Percentiles rank a stretch among this genome's conserved stretches.
Evolutionary conservation across 2,113 vertebrate species (phyloP).

Genomic region (Falco punctatus): DNA sequence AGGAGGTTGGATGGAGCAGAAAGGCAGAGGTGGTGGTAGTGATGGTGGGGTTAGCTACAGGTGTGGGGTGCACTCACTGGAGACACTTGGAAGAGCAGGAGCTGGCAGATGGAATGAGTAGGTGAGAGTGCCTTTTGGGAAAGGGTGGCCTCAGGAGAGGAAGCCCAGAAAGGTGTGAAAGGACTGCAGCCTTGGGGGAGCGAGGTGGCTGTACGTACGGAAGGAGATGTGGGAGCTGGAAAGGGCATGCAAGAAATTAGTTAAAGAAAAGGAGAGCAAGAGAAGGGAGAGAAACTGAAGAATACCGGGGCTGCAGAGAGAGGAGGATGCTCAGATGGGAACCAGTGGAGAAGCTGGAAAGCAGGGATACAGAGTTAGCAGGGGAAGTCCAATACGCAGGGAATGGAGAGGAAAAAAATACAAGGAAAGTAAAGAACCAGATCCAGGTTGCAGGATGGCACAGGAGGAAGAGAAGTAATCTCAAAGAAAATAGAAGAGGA

Average conservation of each 20-base stretch:
- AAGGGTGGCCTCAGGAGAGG: background rate
- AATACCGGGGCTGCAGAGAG: background rate
- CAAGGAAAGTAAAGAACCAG: background rate
- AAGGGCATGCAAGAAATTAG: background rate
- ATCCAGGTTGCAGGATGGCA: background rate
- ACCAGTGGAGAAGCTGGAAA: background rate
- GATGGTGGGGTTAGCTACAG: background rate
- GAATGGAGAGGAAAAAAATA: background rate
- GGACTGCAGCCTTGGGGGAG: background rate
- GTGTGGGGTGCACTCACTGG: no score
- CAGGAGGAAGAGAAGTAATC: background rate
- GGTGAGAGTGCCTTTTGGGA: background rate
- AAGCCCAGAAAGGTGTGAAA: background rate
- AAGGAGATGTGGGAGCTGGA: background rate
- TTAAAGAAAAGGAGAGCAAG: background rate
- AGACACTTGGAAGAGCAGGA: background rate
- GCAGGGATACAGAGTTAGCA: background rate
- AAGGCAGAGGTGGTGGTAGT: background rate
- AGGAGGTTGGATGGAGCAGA: background rate
- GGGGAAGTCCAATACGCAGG: background rate
- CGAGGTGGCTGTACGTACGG: accelerated
- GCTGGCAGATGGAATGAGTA: accelerated
- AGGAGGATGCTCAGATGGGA: background rate
- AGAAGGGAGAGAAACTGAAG: background rate
- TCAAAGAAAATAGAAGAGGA: background rate